These are phyloP conservation scores for Euwallacea similis DNA, from an alignment of 1,140 invertebrate species.

Conservation along the genomic window DNA sequence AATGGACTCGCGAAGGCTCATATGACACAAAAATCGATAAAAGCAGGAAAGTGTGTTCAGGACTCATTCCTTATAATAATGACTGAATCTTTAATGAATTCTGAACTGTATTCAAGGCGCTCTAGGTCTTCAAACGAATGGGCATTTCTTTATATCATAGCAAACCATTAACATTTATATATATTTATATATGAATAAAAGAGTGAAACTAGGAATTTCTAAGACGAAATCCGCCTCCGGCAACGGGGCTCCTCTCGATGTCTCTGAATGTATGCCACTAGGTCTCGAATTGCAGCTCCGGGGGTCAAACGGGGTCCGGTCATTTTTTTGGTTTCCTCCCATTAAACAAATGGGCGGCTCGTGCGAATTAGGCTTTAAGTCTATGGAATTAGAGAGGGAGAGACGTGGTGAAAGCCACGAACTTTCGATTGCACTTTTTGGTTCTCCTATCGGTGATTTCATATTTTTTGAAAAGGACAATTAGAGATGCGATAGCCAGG, in stretches of 20 bases:
- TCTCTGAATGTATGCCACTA: conserved; percentile 9
- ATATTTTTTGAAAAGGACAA: too few relatives aligned
- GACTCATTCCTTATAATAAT: too few relatives aligned
- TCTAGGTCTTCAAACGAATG: too few relatives aligned
- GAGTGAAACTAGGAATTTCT: not conserved
- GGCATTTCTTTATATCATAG: not conserved
- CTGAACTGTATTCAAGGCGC: too few relatives aligned
- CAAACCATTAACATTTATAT: not conserved
- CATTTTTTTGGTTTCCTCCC: conserved; percentile 4
- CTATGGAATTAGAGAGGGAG: not conserved
- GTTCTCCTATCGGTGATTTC: too few relatives aligned
- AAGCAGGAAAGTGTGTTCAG: too few relatives aligned
- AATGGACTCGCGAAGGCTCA: too few relatives aligned
- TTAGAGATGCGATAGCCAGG: not conserved
- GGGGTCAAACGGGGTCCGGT: not conserved
- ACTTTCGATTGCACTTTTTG: too few relatives aligned
- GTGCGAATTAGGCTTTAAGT: not conserved
- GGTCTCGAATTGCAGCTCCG: conserved; percentile 8
- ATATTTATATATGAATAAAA: not conserved
- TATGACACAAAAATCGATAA: too few relatives aligned
- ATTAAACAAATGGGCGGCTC: not conserved
- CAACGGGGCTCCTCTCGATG: not conserved
- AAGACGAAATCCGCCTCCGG: not conserved
- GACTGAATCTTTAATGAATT: too few relatives aligned
- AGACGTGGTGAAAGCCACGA: not conserved